A percentile compares a stretch with the other conserved stretches of the same genome.
Conservation (phyloP, 2,888 invertebrate genomes). For the Liodrosophila aerea region DNA sequence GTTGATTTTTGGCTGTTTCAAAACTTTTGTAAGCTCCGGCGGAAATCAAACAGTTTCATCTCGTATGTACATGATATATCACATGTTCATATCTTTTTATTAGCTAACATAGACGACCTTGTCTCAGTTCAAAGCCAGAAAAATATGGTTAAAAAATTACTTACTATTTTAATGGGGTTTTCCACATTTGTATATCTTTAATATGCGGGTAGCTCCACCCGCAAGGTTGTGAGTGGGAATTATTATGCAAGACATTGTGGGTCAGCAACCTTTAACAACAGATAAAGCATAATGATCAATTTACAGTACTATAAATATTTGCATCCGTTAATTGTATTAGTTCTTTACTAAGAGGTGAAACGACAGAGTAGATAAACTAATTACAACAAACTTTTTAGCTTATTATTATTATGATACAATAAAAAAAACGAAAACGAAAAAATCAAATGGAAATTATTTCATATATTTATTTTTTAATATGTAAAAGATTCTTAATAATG, state of each 20-base stretch:
- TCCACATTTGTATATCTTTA: slow-evolving; percentile 7
- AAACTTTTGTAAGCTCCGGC: slow-evolving; percentile 32
- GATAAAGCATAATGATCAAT: neutral
- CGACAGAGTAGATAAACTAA: too few species aligned
- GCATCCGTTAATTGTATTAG: too few species aligned
- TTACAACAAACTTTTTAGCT: too few species aligned
- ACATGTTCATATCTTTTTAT: slow-evolving; percentile 13
- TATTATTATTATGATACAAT: too few species aligned
- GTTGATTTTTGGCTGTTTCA: slow-evolving; percentile 33
- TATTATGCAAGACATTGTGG: slow-evolving; percentile 13
- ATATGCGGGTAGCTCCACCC: slow-evolving; percentile 37
- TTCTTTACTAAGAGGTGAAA: too few species aligned
- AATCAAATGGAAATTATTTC: too few species aligned
- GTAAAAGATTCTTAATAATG: too few species aligned
- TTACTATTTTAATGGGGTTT: neutral
- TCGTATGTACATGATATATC: neutral
- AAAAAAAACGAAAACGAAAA: too few species aligned
- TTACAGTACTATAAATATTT: neutral
- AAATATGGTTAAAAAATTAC: slow-evolving; percentile 23
- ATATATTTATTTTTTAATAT: too few species aligned
- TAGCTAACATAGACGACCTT: slow-evolving; percentile 44
- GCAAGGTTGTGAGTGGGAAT: slow-evolving; percentile 13
- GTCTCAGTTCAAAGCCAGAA: slow-evolving; percentile 47
- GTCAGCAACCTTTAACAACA: slow-evolving; percentile 19
- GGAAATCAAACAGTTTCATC: slow-evolving; percentile 34